Evolutionary conservation across 2,888 invertebrate species (phyloP).

Genomic region (Tiphia femorata): DNA sequence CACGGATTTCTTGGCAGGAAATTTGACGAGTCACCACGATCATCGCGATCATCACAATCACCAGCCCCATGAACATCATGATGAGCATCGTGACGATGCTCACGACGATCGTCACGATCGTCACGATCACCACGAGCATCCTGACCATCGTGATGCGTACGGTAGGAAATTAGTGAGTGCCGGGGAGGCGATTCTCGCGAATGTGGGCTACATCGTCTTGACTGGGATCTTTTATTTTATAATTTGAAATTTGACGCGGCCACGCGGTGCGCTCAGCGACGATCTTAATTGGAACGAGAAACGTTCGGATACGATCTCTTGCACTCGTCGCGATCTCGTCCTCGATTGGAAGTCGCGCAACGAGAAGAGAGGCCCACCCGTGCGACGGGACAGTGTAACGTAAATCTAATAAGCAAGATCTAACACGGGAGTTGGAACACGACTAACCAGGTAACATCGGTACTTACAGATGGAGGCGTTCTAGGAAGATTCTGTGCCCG

Average conservation of each 20-base stretch:
- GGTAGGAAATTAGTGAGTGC: constrained; percentile 47
- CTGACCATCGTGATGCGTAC: constrained; percentile 21
- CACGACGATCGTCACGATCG: constrained; percentile 25
- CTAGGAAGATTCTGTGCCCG: too few species aligned
- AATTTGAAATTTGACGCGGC: constrained; percentile 55
- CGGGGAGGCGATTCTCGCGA: constrained; percentile 53
- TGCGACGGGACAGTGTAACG: background rate
- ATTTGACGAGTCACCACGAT: constrained; percentile 11
- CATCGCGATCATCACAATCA: constrained; percentile 25
- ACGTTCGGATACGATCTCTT: background rate
- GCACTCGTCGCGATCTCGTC: constrained; percentile 7
- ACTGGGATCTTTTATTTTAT: constrained; percentile 55
- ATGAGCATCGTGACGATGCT: constrained; percentile 20
- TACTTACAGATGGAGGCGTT: too few species aligned
- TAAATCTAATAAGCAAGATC: too few species aligned
- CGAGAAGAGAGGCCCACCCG: too few species aligned
- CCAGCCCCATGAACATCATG: constrained; percentile 21
- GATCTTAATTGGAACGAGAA: background rate
- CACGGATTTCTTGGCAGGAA: constrained; percentile 1
- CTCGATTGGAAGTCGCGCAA: background rate
- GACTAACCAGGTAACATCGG: constrained; percentile 3
- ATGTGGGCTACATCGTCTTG: constrained; percentile 55
- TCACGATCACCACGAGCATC: constrained; percentile 22
- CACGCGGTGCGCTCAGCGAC: background rate
- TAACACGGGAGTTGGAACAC: background rate